Percentiles rank a stretch among this genome's conserved stretches.
phyloP scores from a whole-genome alignment of 2,888 invertebrate genomes.

The Eudasyphora cyanicolor region DNA sequence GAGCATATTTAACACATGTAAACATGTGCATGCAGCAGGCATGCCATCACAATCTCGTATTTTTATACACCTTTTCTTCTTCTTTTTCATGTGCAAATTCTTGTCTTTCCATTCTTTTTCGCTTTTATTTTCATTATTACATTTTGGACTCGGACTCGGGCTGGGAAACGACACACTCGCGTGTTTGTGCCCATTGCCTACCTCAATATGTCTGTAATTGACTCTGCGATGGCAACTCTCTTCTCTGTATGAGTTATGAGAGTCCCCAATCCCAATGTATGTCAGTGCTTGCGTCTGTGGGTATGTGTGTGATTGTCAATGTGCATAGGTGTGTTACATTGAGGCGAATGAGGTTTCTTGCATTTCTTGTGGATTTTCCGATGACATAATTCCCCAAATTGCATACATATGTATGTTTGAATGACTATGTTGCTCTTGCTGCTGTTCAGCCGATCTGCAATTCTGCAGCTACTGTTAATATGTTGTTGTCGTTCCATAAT shows the following conservation, averaged over 20 bases:
- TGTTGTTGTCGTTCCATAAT: constrained; percentile 25
- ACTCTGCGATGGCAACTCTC: background rate
- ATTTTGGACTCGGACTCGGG: constrained; percentile 61
- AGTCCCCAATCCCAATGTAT: too few relatives aligned
- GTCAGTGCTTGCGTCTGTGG: too few relatives aligned
- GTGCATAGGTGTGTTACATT: background rate
- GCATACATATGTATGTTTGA: too few relatives aligned
- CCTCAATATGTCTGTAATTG: constrained; percentile 29
- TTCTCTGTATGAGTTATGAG: background rate
- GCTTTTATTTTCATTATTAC: constrained; percentile 55
- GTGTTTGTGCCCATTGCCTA: constrained; percentile 65
- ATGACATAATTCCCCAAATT: constrained; percentile 65
- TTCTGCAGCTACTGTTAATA: too few relatives aligned
- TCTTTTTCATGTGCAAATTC: constrained; percentile 44
- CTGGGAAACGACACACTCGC: constrained; percentile 35
- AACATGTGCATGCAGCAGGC: too few relatives aligned
- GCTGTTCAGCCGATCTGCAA: too few relatives aligned
- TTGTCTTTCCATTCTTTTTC: constrained; percentile 49
- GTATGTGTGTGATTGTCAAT: background rate
- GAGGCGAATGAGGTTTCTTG: background rate
- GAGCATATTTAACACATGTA: too few relatives aligned
- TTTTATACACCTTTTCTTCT: constrained; percentile 25
- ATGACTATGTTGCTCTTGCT: constrained; percentile 30
- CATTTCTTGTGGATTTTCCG: constrained; percentile 57
- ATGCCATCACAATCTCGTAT: too few relatives aligned